Conservation (phyloP, 2,888 invertebrate genomes). For the Hylaea fasciaria region DNA sequence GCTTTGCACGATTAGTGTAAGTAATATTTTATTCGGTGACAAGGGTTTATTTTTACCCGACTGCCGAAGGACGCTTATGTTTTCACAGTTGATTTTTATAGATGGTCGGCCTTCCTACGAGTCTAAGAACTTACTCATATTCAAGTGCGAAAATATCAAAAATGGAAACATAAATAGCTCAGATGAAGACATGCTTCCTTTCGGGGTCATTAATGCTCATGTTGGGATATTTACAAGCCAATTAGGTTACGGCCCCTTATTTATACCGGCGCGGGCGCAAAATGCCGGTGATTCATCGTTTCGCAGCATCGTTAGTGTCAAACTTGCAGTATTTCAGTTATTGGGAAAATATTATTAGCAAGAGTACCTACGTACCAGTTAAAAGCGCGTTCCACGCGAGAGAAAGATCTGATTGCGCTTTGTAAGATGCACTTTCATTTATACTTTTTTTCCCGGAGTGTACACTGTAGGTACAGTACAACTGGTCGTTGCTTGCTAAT, state of each 20-base stretch:
- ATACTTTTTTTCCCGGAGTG: no score
- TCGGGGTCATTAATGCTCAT: constrained; percentile 71
- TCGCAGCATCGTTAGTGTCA: constrained; percentile 68
- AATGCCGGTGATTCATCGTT: constrained; percentile 61
- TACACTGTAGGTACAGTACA: no score
- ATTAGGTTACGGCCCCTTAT: constrained; percentile 71
- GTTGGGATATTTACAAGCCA: constrained; percentile 74
- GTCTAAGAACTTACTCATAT: not conserved
- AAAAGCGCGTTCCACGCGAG: no score
- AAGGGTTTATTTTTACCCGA: no score
- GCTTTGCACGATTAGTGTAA: no score
- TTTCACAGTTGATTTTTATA: no score
- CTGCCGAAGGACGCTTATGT: no score
- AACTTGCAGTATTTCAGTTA: constrained; percentile 52
- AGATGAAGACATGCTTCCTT: constrained; percentile 64
- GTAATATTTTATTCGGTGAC: no score
- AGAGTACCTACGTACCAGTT: no score
- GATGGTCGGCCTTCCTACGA: not conserved
- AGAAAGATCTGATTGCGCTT: no score
- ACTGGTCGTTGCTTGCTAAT: no score
- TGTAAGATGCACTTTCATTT: no score
- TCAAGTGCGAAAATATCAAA: constrained; percentile 11
- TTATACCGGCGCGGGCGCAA: constrained; percentile 57
- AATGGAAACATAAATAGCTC: constrained; percentile 68
- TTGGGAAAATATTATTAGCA: constrained; percentile 36